Base-by-base conservation (phyloP, 1,140 invertebrate species). In the Scaptomyza hsui region DNA sequence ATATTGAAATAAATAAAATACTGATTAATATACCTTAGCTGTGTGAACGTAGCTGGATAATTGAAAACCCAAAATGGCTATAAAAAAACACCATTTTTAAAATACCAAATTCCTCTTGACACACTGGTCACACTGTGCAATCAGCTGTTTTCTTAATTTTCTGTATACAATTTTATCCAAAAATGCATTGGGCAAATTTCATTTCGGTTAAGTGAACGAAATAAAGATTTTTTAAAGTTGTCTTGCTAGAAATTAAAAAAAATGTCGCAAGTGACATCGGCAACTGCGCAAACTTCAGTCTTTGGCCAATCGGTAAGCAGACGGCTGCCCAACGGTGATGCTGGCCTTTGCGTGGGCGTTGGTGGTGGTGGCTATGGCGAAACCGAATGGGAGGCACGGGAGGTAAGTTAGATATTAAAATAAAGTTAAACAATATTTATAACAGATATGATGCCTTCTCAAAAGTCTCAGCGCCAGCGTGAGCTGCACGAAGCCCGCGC, bases 401-500 rank as follows among this genome's bases (percentile, higher is more conserved):
- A 95, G 92, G 94, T 94, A 76, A 77, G 68, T 13, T 53, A n/a
- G 45, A n/a, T 39, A 21, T 3, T 13, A 19, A 16, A 44, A 19
- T 15, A 29, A 18, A 52, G 10, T 26, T 19, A 13, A 16, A 51
- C 21, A 21, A 10, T 35, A 42, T 16, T 41, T 24, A 13, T 76
- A 26, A 44, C 52, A 47, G 24, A 65, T 35, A 51, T 26, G 53
- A 41, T 53, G 7, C 6, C 9, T 29, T 29, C 2, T 48, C 18
- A 52, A 63, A 56, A 95, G 94, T 94, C 94, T 12, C 92, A 95
- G 60, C 92, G 95, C 56, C 93, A 96, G 89, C 92, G 96, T 63
- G 97, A 99, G 90, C 91, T 99, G 60, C 96, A 98, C 76, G 97
- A 99, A 89, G 97, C 97, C 0, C 93, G 97, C 68, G 97, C 97